Percentiles rank a stretch among this genome's conserved stretches.
Conservation (phyloP, 1,140 invertebrate genomes). For the Drosophila simulans region DNA sequence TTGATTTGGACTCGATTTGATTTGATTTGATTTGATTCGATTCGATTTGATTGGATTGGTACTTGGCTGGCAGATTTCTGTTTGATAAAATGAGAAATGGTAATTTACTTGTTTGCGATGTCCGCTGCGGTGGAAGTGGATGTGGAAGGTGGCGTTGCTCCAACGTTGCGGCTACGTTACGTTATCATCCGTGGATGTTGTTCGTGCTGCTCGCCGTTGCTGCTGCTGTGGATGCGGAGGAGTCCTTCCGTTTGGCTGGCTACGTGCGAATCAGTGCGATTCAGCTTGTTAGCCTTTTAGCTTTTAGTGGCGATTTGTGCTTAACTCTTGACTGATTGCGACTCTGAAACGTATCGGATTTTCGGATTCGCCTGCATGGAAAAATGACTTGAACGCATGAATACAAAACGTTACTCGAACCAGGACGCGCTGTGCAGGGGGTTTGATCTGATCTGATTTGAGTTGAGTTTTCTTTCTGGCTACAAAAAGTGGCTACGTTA, state of each 20-base stretch:
- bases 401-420: conserved; percentile 82
- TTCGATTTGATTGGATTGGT: conserved; percentile 24
- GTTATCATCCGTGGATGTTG: conserved; percentile 6
- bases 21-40: conserved; percentile 38
- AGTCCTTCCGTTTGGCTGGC: conserved; percentile 1
- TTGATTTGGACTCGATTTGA: conserved; percentile 39
- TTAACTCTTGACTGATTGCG: conserved; percentile 56
- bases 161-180: conserved; percentile 22
- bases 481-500: conserved; percentile 61
- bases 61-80: conserved; percentile 33
- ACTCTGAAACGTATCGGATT: conserved; percentile 77
- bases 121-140: conserved; percentile 40
- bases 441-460: conserved; percentile 2
- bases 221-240: neutral
- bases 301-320: conserved; percentile 30
- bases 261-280: conserved; percentile 5
- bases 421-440: conserved; percentile 73
- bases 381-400: conserved; percentile 85
- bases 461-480: conserved; percentile 57
- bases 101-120: conserved; percentile 77
- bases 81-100: conserved; percentile 64
- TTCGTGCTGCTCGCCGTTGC: neutral
- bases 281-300: neutral
- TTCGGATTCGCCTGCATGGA: conserved; percentile 77
- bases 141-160: conserved; percentile 9